Percentiles rank a stretch among this genome's conserved stretches.
These are phyloP conservation scores for Galerucella nymphaeae DNA, from an alignment of 2,888 invertebrate species.

Conservation along the genomic window DNA sequence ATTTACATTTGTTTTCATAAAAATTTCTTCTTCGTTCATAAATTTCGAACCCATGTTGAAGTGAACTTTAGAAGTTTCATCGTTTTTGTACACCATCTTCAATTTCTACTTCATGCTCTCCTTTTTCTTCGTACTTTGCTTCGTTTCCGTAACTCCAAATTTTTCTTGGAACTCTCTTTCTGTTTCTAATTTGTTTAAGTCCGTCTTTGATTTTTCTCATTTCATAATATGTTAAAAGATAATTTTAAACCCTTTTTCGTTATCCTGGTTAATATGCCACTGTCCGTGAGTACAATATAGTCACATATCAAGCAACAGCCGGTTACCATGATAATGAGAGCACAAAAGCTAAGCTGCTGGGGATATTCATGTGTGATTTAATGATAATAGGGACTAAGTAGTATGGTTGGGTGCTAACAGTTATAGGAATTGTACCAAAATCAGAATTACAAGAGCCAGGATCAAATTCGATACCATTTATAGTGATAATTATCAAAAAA, in stretches of 20 bases:
- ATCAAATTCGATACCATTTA: conserved; percentile 7
- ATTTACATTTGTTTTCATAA: too few species aligned
- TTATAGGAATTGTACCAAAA: conserved; percentile 25
- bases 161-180: too few species aligned
- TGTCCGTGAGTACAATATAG: conserved; percentile 25
- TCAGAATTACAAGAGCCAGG: background rate
- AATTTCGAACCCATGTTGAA: too few species aligned
- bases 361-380: conserved; percentile 64
- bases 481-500: too few species aligned
- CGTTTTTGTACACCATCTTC: too few species aligned
- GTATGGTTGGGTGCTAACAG: conserved; percentile 20
- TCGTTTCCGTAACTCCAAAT: too few species aligned
- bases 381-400: conserved; percentile 38
- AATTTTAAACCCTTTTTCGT: background rate
- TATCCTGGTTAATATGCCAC: background rate
- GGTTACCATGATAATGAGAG: conserved; percentile 52
- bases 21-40: too few species aligned
- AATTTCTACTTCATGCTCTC: too few species aligned
- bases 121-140: too few species aligned
- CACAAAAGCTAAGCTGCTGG: conserved; percentile 42
- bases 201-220: too few species aligned
- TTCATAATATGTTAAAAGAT: background rate
- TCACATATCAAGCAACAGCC: conserved; percentile 59
- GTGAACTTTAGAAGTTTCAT: too few species aligned
- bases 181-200: too few species aligned